Base-by-base conservation (phyloP, 1,140 invertebrate genomes). In the Drosophila oshimai region DNA sequence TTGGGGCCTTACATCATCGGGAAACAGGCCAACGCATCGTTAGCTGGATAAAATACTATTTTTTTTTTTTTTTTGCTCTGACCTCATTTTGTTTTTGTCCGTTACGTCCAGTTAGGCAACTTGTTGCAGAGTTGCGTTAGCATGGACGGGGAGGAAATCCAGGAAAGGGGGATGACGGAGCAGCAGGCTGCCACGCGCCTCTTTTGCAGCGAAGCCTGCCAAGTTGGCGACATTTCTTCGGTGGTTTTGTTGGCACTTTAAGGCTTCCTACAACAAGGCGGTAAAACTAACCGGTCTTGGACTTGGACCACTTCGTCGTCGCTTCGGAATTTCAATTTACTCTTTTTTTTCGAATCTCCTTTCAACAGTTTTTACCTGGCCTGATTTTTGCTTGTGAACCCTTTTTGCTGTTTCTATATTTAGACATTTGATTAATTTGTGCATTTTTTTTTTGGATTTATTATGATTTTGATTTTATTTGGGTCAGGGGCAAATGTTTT, bases 141-240 rank as follows among this genome's bases (percentile, higher is more conserved):
- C 28, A 20, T 39, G 67, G 31, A 37, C 26, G 24, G 42, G 34
- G 44, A 46, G 12, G 18, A 20, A 46, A 33, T 49, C 18, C 58
- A 41, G 62, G 42, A 33, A 62, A 28, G 46, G 39, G 60, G 12
- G 4, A n/a, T n/a, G 12, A 0, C 6, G 51, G 41, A 69, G 64
- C 28, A 45, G 64, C 29, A 60, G 45, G 55, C 34, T 50, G 60
- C 39, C 61, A 75, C 62, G 62, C 68, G 74, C 50, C 67, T 58
- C 17, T 24, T n/a, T n/a, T 49, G 31, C 45, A 44, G 44, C 41
- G 79, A 83, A 84, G 80, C 79, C 79, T 86, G 80, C 71, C 64
- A 86, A 84, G 80, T 84, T 86, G 80, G 80, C 70, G 78, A 86
- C 79, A 84, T 75, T 67, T 72, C 83, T 37, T 64, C 28, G 61